Evolutionary conservation across 1,140 invertebrate genomes (phyloP).

Genomic region (Gyrodactylus salaris): DNA sequence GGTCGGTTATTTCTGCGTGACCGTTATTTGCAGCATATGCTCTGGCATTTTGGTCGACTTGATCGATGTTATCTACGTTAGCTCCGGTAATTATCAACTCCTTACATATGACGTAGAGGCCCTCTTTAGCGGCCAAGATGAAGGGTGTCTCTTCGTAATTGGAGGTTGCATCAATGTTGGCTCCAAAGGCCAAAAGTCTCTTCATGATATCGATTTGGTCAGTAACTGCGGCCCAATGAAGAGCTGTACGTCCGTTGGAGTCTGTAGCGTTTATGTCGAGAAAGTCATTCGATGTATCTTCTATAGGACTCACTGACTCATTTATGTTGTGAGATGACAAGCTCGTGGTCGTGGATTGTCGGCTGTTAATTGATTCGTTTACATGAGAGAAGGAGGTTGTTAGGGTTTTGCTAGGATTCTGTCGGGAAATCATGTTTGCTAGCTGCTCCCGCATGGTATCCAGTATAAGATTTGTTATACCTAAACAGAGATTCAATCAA

Average conservation of each 20-base stretch:
- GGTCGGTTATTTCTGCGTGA: background rate
- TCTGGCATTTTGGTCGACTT: background rate
- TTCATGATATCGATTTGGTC: background rate
- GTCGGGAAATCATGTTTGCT: too few species aligned
- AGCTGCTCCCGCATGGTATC: background rate
- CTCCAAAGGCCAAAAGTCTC: background rate
- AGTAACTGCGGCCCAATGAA: background rate
- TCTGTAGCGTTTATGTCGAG: constrained; percentile 2
- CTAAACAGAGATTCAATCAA: too few species aligned
- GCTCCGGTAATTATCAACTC: background rate
- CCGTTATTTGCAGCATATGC: background rate
- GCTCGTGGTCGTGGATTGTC: background rate
- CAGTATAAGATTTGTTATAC: background rate
- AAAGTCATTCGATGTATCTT: background rate
- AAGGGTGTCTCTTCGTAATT: background rate
- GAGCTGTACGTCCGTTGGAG: background rate
- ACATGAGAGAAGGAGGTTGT: background rate
- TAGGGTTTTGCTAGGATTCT: background rate
- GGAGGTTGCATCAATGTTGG: background rate
- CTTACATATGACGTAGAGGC: background rate
- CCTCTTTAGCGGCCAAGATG: background rate
- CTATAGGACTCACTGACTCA: too few species aligned
- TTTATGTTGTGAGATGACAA: background rate
- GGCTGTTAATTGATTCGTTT: background rate
- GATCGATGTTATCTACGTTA: background rate